Percentiles rank a stretch among this genome's conserved stretches.
Conservation (phyloP, 2,797 vertebrate genomes). For the Cuculus canorus region DNA sequence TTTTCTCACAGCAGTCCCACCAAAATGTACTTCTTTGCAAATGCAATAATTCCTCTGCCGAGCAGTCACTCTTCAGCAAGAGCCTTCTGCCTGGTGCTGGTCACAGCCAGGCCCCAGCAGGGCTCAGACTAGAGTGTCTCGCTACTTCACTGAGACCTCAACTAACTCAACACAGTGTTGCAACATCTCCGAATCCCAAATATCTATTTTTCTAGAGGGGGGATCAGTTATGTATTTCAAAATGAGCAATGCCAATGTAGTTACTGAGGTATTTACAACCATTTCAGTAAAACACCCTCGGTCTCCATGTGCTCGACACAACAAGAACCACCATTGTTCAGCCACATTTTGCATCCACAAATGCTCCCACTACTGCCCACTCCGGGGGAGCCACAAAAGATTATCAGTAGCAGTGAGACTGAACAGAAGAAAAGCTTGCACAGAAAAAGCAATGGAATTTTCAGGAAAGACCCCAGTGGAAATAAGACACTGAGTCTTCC, state of each 20-base stretch:
- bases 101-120: background rate
- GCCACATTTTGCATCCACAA: too few species aligned
- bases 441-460: background rate
- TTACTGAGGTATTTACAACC: background rate
- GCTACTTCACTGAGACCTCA: background rate
- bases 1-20: background rate
- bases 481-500: background rate
- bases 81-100: background rate
- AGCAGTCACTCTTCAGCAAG: background rate
- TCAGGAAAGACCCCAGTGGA: background rate
- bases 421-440: background rate
- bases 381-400: background rate
- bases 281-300: background rate
- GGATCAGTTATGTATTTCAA: background rate
- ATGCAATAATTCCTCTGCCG: background rate
- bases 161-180: background rate
- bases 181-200: background rate
- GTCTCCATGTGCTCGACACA: rapidly evolving
- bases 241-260: background rate
- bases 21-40: background rate
- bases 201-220: background rate
- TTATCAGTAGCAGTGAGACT: background rate
- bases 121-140: background rate
- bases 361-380: background rate
- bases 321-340: background rate